Percentiles rank a stretch among this genome's conserved stretches.
phyloP scores from a whole-genome alignment of 2,113 vertebrate genomes.

The Butorides virescens region DNA sequence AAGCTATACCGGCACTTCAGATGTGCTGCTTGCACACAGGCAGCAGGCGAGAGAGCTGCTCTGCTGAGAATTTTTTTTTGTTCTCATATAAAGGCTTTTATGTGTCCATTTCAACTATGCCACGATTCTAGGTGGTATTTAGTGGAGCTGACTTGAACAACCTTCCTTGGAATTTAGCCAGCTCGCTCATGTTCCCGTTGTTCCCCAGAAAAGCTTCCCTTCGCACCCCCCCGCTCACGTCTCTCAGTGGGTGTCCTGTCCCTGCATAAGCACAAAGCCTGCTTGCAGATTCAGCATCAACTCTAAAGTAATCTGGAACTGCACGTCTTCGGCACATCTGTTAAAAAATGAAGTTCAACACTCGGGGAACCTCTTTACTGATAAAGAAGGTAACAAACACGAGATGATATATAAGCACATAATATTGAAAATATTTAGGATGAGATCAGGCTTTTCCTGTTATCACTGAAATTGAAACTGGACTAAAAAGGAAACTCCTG shows the following conservation, averaged over 20 bases:
- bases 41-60: neutral
- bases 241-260: neutral
- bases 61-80: neutral
- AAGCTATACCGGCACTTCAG: neutral
- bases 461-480: neutral
- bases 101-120: neutral
- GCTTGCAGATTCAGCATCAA: neutral
- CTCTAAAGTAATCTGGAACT: neutral
- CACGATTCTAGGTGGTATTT: neutral
- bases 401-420: no score
- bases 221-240: fast-evolving
- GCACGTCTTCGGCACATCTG: neutral
- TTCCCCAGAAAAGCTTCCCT: neutral
- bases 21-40: neutral
- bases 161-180: neutral
- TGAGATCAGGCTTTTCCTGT: neutral
- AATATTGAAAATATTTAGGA: neutral
- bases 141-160: neutral
- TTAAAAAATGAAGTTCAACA: neutral
- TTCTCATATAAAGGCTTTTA: neutral
- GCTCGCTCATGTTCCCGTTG: neutral
- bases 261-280: neutral
- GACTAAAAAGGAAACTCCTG: neutral
- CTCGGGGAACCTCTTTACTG: neutral
- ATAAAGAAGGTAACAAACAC: neutral